These are phyloP conservation scores for Odontamblyopus rebecca DNA, from an alignment of 2,797 vertebrate genomes.

Conservation along the genomic window DNA sequence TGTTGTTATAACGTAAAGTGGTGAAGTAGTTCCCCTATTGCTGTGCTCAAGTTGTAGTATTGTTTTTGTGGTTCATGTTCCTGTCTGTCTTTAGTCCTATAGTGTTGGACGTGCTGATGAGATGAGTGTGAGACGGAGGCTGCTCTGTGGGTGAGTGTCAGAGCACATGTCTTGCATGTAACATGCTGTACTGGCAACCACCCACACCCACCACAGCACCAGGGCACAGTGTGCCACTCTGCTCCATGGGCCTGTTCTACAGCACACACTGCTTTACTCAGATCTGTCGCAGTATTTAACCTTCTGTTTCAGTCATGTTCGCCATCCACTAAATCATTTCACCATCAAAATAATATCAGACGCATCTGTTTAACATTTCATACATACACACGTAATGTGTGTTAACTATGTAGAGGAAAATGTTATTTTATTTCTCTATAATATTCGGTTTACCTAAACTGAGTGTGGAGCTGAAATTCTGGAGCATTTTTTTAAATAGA, in stretches of 20 bases:
- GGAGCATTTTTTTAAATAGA: constrained; percentile 42
- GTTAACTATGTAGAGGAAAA: neutral
- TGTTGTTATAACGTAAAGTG: constrained; percentile 30
- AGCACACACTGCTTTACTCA: constrained; percentile 10
- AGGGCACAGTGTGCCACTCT: constrained; percentile 22
- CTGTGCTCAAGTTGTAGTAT: constrained; percentile 6
- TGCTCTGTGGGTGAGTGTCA: constrained; percentile 11
- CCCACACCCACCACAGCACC: constrained; percentile 45
- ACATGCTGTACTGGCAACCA: constrained; percentile 52
- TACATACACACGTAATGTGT: neutral
- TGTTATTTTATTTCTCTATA: neutral
- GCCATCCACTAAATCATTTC: constrained; percentile 3
- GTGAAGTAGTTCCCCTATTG: no score
- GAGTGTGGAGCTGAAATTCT: constrained; percentile 37
- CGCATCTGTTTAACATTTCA: neutral
- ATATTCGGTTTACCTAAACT: neutral
- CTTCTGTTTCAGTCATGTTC: constrained; percentile 9
- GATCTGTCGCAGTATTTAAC: constrained; percentile 1
- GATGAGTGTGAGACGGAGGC: constrained; percentile 21
- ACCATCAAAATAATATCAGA: neutral
- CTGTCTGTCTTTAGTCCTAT: neutral
- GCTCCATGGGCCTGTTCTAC: constrained; percentile 4
- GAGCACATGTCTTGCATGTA: constrained; percentile 57
- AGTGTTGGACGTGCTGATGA: constrained; percentile 20
- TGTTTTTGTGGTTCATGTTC: constrained; percentile 13